Conservation (phyloP, 2,888 invertebrate genomes). For the Uloborus plumipes region DNA sequence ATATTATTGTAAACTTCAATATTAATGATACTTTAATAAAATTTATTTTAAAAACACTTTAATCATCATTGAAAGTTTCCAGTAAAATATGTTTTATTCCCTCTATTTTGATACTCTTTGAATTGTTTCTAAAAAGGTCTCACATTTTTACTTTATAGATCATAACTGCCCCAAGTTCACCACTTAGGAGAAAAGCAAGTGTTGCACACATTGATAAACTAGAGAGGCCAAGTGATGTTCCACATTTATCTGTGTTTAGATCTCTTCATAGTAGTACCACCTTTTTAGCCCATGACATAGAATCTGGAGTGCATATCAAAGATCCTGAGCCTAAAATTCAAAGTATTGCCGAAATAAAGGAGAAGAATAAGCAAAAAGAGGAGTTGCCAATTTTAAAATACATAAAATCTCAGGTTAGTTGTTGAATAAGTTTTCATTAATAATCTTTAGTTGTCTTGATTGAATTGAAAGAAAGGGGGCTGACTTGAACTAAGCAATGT, state of each 20-base stretch:
- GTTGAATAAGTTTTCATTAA: not conserved
- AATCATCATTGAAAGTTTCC: too few relatives aligned
- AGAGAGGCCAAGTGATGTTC: slow-evolving; percentile 64
- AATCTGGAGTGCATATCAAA: slow-evolving; percentile 69
- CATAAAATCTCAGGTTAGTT: slow-evolving; percentile 74
- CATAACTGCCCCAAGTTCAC: slow-evolving; percentile 75
- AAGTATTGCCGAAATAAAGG: slow-evolving; percentile 66
- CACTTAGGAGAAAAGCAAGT: slow-evolving; percentile 83
- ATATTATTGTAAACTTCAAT: too few relatives aligned
- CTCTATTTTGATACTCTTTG: too few relatives aligned
- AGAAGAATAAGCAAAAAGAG: slow-evolving; percentile 74
- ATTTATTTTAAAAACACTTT: too few relatives aligned
- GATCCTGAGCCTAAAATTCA: slow-evolving; percentile 50
- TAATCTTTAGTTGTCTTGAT: too few relatives aligned
- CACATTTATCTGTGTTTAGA: slow-evolving; percentile 62
- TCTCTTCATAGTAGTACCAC: slow-evolving; percentile 67
- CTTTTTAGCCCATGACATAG: slow-evolving; percentile 66
- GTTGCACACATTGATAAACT: slow-evolving; percentile 74
- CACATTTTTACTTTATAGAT: slow-evolving; percentile 41
- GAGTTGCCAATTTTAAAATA: slow-evolving; percentile 83
- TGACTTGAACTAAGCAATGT: too few relatives aligned
- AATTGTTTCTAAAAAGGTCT: too few relatives aligned
- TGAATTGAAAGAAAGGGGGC: too few relatives aligned
- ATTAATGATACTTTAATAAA: too few relatives aligned
- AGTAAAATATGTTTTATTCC: too few relatives aligned